Evolutionary conservation across 92 coral and sea anemone genomes (phyloP), one percentile per base, ranked within the genome.

Genomic region (Isaurus tuberculatus): DNA sequence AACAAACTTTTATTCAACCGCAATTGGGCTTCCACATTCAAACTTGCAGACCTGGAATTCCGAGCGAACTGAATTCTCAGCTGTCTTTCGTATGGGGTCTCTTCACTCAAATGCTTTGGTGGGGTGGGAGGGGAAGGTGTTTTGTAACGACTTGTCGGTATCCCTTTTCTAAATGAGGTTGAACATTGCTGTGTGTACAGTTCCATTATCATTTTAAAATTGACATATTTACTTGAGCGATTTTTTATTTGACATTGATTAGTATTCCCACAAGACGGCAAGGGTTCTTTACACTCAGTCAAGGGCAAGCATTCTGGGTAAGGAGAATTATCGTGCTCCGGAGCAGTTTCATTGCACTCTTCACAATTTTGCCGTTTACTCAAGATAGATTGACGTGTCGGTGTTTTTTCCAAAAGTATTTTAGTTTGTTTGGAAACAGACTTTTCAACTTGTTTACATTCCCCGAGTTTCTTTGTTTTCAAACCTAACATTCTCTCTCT

Each of bases 81-180:
- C 80, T 89, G 93, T 23, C 65, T 89, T 53, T 93, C 98, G 71
- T 84, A 58, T 20, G 84, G 72, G n/a, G 83, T 84, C 16, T 77
- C 87, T 36, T 30, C 69, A 58, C 55, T 40, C 69, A 23, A n/a
- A n/a, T 23, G 64, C 19, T 23, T 23, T 31, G 69, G 72, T 10
- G 77, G 69, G 78, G 51, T 65, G 20, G 74, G 65, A 1, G 94
- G 91, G 55, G 84, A 73, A 51, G 90, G 90, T 17, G 92, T 70
- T 69, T 79, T 91, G 83, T 89, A 89, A 61, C 88, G 75, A 13
- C 88, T 61, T 9, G 72, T 63, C 8, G 90, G 90, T 58, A 86
- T n/a, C 0, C 95, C 98, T 26, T 84, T 84, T 46, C 98, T 69
- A 70, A 86, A 94, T 0, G 98, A 94, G 20, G 91, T 81, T 9